Conservation (phyloP, 2,888 invertebrate species). For the Tanytarsus gracilentus region DNA sequence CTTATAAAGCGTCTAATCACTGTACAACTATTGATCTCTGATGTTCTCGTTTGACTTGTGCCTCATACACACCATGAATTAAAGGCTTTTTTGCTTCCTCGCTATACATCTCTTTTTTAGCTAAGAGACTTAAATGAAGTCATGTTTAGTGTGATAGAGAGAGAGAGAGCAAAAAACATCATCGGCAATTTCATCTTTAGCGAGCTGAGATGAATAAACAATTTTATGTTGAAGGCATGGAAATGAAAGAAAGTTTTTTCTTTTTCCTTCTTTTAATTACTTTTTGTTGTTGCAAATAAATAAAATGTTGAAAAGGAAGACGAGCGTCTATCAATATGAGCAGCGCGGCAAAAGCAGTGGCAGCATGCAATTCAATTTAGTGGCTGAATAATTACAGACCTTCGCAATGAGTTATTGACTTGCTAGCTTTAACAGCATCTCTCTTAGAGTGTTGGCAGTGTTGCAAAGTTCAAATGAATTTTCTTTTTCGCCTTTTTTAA, state of each 20-base stretch:
- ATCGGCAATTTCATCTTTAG: conserved; percentile 21
- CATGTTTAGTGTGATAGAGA: conserved; percentile 4
- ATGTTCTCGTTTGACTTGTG: conserved; percentile 26
- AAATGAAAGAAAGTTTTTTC: conserved; percentile 22
- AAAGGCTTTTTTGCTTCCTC: neutral
- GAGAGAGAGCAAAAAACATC: neutral
- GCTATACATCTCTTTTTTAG: neutral
- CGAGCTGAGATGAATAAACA: neutral
- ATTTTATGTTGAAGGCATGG: neutral
- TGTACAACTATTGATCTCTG: conserved; percentile 20
- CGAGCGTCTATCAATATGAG: neutral
- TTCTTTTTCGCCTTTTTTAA: too few relatives aligned
- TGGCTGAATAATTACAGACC: neutral
- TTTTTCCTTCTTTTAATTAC: too few relatives aligned
- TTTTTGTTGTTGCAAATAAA: conserved; percentile 13
- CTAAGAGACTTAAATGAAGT: neutral
- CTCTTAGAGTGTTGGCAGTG: too few relatives aligned
- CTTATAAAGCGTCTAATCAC: conserved; percentile 15
- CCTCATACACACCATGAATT: conserved; percentile 8
- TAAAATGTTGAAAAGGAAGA: neutral
- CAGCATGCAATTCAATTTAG: neutral
- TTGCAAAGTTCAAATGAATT: too few relatives aligned
- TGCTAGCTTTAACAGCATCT: too few relatives aligned
- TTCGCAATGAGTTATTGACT: too few relatives aligned
- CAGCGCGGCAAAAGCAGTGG: neutral